Evolutionary conservation across 2,888 invertebrate genomes (phyloP), one percentile per base, ranked within the genome.

Genomic region (Drosophila atroscutellata): DNA sequence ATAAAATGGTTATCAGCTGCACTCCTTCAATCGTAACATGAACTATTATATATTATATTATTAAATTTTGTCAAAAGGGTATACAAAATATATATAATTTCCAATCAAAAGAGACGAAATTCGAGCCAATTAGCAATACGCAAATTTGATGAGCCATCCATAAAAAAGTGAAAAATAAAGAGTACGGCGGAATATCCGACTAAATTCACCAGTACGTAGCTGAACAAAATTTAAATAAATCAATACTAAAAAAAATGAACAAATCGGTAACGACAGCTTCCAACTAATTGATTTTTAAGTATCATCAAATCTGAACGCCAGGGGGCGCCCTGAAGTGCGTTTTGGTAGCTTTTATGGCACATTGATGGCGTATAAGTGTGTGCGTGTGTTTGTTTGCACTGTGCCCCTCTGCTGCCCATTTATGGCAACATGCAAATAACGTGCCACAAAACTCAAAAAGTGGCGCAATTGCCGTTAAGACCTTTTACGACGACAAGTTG

Each of bases 391-490:
- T 37, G 36, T 47, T 15, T 61, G 36, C 59, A n/a, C 50, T 52
- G 54, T 18, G 28, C 45, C 77, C 61, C 60, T 58, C 56, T 34
- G 61, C 42, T 67, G 69, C 8, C 72, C 73, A 64, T 75, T 68
- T 80, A 73, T 57, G 73, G 85, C 42, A 69, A 69, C 68, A 89
- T 85, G 87, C 75, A 84, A 89, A 89, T 89, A 68, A 73, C 70
- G 75, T 67, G 69, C 73, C 63, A 59, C 49, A 77, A 77, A 50
- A 60, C 18, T 59, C 47, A 56, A 80, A 50, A 80, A 80, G 88
- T 87, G 82, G 80, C 69, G 82, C 87, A 85, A 82, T 89, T 82
- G 84, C 60, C 77, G 58, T 75, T 80, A 70, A 81, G 62, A 78
- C 76, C 79, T 71, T 86, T 83, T 73, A 68, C 47, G 83, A 68